These are phyloP conservation scores for Peucedramus taeniatus DNA, from an alignment of 2,113 vertebrate genomes.

Conservation along the genomic window DNA sequence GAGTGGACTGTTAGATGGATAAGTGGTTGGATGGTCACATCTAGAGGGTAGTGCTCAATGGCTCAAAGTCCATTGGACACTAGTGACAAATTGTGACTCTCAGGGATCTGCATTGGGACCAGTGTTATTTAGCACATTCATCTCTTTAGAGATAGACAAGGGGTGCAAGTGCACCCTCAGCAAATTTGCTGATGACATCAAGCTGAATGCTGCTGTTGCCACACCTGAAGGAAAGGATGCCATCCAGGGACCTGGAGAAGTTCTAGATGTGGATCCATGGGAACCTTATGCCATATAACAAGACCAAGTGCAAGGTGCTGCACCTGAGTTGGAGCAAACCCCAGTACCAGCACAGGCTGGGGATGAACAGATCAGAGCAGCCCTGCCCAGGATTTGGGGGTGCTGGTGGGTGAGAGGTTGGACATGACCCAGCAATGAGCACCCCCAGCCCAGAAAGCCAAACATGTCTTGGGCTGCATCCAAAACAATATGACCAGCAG, in stretches of 20 bases:
- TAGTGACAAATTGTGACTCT: background rate
- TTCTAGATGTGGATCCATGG: background rate
- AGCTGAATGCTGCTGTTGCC: background rate
- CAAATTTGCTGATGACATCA: background rate
- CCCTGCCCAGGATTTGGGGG: background rate
- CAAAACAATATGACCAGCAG: background rate
- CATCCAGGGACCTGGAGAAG: background rate
- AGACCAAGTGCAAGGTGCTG: background rate
- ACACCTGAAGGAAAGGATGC: background rate
- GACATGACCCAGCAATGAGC: background rate
- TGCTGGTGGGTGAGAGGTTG: background rate
- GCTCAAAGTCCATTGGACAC: background rate
- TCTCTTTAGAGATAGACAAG: background rate
- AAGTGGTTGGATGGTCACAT: background rate
- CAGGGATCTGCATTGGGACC: no score
- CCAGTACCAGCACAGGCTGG: background rate
- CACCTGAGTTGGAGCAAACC: fast-evolving
- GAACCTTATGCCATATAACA: background rate
- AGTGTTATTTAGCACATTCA: background rate
- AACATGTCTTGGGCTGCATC: background rate
- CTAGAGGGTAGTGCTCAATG: background rate
- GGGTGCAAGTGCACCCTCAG: background rate
- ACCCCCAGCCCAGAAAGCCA: background rate
- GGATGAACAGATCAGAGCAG: background rate
- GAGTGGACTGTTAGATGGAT: background rate